Percentiles rank a stretch among this genome's conserved stretches.
Conservation (phyloP, 2,113 vertebrate genomes). For the Brachyhypopomus gauderio region DNA sequence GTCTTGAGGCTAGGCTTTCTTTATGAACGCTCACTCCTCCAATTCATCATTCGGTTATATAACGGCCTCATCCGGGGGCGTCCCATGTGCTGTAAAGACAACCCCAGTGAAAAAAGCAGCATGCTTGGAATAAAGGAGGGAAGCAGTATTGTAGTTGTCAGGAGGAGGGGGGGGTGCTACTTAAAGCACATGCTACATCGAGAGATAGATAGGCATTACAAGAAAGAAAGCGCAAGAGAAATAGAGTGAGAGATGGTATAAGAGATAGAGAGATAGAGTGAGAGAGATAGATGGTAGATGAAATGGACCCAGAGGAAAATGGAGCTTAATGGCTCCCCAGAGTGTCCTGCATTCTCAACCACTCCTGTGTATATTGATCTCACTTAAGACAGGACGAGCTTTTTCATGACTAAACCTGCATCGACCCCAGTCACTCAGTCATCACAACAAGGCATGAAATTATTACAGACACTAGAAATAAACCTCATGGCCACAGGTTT, state of each 20-base stretch:
- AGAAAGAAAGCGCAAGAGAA: neutral
- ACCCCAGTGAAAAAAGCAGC: neutral
- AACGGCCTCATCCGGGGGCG: conserved; percentile 11
- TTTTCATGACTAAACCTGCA: conserved; percentile 41
- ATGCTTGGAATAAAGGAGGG: neutral
- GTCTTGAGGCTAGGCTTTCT: neutral
- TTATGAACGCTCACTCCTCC: neutral
- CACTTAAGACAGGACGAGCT: conserved; percentile 25
- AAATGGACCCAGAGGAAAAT: conserved; percentile 36
- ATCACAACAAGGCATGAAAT: conserved; percentile 28
- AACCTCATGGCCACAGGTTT: conserved; percentile 4
- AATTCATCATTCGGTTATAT: conserved; percentile 3
- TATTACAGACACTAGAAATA: conserved; percentile 2
- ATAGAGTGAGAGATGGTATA: conserved; percentile 5
- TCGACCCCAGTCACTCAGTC: conserved; percentile 28
- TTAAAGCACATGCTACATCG: conserved; percentile 3
- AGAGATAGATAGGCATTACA: neutral
- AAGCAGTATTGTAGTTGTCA: neutral
- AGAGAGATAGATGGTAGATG: conserved; percentile 25
- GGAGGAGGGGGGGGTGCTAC: neutral
- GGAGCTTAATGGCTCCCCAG: conserved; percentile 45
- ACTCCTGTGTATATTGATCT: conserved; percentile 44
- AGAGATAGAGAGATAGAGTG: conserved; percentile 4
- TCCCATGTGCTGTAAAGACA: neutral
- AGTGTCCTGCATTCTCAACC: conserved; percentile 44